Percentiles rank a stretch among this genome's conserved stretches.
phyloP scores from a whole-genome alignment of 2,797 vertebrate species.

The Rhinatrema bivittatum region DNA sequence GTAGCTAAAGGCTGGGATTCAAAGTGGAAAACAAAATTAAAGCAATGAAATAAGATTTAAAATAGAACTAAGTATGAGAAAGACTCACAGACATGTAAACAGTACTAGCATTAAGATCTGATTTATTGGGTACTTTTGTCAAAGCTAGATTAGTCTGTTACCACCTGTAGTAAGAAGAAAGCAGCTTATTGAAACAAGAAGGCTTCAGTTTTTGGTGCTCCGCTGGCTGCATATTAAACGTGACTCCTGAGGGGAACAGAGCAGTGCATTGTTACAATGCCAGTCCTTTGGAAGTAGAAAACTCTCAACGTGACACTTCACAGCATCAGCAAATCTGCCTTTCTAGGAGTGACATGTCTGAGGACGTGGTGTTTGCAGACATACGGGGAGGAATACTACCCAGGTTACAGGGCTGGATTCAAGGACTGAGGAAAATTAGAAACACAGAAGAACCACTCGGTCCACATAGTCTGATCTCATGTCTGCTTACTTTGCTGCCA shows the following conservation, averaged over 20 bases:
- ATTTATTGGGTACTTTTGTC: constrained; percentile 29
- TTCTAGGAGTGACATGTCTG: constrained; percentile 9
- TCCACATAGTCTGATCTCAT: too few relatives aligned
- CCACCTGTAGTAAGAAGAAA: constrained; percentile 51
- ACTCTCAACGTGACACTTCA: constrained; percentile 17
- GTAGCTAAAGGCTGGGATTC: too few relatives aligned
- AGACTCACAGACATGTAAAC: too few relatives aligned
- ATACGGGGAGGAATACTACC: too few relatives aligned
- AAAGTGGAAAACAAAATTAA: too few relatives aligned
- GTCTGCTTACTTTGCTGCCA: too few relatives aligned
- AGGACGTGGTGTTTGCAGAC: background rate
- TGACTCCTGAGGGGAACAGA: constrained; percentile 66
- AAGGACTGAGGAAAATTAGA: too few relatives aligned
- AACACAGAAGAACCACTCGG: too few relatives aligned
- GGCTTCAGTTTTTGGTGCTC: constrained; percentile 62
- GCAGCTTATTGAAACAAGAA: constrained; percentile 60
- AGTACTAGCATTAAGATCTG: too few relatives aligned
- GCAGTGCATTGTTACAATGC: constrained; percentile 48
- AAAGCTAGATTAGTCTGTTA: constrained; percentile 50
- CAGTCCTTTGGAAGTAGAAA: constrained; percentile 31
- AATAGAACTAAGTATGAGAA: too few relatives aligned
- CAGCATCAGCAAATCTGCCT: constrained; percentile 17
- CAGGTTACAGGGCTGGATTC: too few relatives aligned
- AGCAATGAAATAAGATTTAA: too few relatives aligned
- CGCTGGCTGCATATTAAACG: constrained; percentile 59